These are phyloP conservation scores for Heliangelus exortis DNA, from an alignment of 2,797 vertebrate genomes.

Conservation along the genomic window DNA sequence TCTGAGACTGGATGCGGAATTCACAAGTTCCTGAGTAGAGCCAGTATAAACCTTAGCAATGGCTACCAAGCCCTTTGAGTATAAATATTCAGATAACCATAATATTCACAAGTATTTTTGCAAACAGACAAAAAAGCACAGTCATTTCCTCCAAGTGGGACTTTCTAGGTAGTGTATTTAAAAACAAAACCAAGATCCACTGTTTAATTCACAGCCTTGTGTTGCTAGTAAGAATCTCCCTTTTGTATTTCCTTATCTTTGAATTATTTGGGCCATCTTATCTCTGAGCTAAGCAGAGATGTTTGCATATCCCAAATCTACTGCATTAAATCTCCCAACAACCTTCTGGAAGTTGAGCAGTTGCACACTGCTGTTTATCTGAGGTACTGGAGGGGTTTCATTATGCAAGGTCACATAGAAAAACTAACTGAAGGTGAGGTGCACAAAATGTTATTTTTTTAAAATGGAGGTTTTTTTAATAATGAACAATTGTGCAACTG, in stretches of 20 bases:
- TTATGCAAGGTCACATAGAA: slow-evolving; percentile 7
- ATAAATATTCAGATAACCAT: background rate
- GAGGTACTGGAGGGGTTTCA: background rate
- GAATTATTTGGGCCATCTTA: slow-evolving; percentile 45
- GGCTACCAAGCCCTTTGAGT: background rate
- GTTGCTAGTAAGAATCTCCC: background rate
- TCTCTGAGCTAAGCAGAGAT: slow-evolving; percentile 22
- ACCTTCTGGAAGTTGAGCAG: background rate
- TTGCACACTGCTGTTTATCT: slow-evolving; percentile 15
- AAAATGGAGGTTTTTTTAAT: slow-evolving; percentile 21
- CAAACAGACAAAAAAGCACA: background rate
- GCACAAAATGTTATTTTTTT: background rate
- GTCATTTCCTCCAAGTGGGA: background rate
- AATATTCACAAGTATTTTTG: background rate
- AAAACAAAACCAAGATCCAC: background rate
- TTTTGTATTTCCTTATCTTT: slow-evolving; percentile 9
- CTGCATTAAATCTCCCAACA: slow-evolving; percentile 28
- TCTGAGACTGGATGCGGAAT: background rate
- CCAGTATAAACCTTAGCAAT: background rate
- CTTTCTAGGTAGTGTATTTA: background rate
- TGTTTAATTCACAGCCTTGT: background rate
- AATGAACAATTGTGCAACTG: slow-evolving; percentile 18
- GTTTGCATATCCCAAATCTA: slow-evolving; percentile 13
- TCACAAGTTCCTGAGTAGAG: background rate
- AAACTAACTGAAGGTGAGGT: slow-evolving; percentile 30